These are phyloP conservation scores for Metallyticus violacea DNA, from an alignment of 2,888 invertebrate species.

Conservation along the genomic window DNA sequence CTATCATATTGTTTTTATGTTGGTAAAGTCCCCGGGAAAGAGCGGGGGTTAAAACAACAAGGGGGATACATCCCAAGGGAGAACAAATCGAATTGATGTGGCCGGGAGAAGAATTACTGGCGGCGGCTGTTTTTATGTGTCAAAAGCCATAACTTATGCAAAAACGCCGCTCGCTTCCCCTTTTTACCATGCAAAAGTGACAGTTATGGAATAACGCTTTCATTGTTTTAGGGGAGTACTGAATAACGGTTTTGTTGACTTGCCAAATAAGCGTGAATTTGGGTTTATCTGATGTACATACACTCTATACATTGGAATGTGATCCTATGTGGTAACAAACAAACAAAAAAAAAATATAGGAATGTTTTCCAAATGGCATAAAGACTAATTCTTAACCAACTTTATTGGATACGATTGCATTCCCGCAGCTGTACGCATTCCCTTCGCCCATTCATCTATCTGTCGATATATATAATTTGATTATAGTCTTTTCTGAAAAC, in stretches of 20 bases:
- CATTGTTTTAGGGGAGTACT: not conserved
- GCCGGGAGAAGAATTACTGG: not conserved
- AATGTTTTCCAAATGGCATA: not conserved
- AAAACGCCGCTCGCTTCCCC: not conserved
- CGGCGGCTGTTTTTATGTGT: not conserved
- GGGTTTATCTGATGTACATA: not conserved
- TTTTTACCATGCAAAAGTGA: not conserved
- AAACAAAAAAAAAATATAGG: not conserved
- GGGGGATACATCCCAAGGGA: not conserved
- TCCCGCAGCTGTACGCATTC: not conserved
- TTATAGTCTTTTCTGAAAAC: not conserved
- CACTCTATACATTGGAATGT: not conserved
- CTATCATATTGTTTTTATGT: not conserved
- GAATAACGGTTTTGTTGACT: not conserved
- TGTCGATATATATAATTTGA: not conserved
- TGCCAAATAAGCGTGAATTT: not conserved
- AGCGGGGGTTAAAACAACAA: not conserved
- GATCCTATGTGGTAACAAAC: not conserved
- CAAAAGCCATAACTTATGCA: not conserved
- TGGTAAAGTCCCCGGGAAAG: not conserved
- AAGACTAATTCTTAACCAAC: not conserved
- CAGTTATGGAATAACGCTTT: not conserved
- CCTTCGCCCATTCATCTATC: not conserved
- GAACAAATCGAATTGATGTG: not conserved
- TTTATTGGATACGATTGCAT: not conserved